Conservation (phyloP, 2,113 vertebrate species). For the Okapia johnstoni region DNA sequence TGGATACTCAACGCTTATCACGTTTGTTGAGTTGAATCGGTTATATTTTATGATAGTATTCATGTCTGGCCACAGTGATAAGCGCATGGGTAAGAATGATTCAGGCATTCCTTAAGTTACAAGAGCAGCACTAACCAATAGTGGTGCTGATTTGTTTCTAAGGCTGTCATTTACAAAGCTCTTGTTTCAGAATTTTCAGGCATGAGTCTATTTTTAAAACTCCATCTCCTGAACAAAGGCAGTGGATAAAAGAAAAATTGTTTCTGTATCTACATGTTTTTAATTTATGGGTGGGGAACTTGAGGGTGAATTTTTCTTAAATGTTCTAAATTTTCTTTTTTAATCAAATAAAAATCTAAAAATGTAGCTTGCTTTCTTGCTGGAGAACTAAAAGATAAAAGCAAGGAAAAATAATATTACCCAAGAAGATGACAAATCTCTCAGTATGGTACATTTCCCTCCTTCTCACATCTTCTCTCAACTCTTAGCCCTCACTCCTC, state of each 20-base stretch:
- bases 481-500: not conserved
- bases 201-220: not conserved
- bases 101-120: not conserved
- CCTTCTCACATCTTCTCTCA: not conserved
- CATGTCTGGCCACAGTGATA: not conserved
- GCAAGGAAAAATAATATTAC: not conserved
- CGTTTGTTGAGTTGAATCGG: not conserved
- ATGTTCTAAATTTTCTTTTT: not conserved
- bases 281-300: not conserved
- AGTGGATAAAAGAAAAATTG: not conserved
- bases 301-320: not conserved
- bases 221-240: not conserved
- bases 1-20: not conserved
- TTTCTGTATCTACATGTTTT: not conserved
- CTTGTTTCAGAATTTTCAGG: not conserved
- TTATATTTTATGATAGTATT: not conserved
- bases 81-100: not conserved
- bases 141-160: not conserved
- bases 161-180: not conserved
- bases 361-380: not conserved
- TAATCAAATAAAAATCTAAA: not conserved
- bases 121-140: not conserved
- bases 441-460: not conserved
- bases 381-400: not conserved
- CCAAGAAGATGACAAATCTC: not conserved